Conservation (phyloP, 2,113 vertebrate species). For the Junco hyemalis region DNA sequence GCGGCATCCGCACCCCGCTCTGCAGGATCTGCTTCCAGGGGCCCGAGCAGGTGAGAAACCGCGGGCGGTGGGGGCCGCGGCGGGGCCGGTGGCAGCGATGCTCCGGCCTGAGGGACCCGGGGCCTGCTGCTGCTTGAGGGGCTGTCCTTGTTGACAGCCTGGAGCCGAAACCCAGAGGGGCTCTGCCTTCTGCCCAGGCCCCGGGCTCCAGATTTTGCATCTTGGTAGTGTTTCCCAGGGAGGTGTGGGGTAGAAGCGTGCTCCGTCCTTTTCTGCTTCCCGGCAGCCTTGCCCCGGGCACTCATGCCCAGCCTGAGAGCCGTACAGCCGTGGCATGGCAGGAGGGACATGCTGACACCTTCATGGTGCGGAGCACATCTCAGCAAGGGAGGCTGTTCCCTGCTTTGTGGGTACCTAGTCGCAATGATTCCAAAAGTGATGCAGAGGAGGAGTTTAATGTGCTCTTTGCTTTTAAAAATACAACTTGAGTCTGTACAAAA, state of each 20-base stretch:
- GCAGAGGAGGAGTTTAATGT: background rate
- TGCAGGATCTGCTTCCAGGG: slow-evolving; percentile 99
- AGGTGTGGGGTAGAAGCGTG: background rate
- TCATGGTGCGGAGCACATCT: accelerated
- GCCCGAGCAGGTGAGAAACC: slow-evolving; percentile 89
- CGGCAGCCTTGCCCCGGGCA: background rate
- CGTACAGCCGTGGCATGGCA: background rate
- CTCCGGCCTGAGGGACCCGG: background rate
- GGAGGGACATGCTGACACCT: background rate
- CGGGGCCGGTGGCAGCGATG: background rate
- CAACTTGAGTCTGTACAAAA: background rate
- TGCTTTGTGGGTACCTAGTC: background rate
- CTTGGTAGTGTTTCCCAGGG: background rate
- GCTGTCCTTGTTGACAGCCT: too few species aligned
- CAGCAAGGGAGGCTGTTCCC: background rate
- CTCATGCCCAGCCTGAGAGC: background rate
- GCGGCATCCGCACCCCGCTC: slow-evolving; percentile 92
- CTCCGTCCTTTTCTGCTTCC: background rate
- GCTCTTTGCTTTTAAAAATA: background rate
- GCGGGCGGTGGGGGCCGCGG: background rate
- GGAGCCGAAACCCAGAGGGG: background rate
- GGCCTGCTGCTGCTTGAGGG: background rate
- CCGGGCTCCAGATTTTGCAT: background rate
- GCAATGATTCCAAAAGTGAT: background rate
- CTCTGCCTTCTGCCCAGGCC: background rate